phyloP scores from a whole-genome alignment of 2,888 invertebrate genomes.

The Sinotaia quadrata region DNA sequence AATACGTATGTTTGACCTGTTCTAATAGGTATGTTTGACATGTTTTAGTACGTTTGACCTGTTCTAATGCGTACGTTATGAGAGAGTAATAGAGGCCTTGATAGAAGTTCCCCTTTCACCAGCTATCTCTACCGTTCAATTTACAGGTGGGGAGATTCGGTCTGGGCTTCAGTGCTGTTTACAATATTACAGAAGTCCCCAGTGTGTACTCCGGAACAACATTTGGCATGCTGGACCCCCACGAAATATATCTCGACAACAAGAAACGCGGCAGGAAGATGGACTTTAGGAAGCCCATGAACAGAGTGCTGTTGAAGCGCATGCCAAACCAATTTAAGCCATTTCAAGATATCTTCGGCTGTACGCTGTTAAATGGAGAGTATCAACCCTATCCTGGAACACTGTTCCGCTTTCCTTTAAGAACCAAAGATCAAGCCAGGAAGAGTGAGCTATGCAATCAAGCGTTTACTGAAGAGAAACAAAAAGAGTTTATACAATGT shows the following conservation, averaged over 20 bases:
- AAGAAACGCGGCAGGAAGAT: slow-evolving; percentile 54
- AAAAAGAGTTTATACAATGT: slow-evolving; percentile 51
- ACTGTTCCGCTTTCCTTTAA: slow-evolving; percentile 65
- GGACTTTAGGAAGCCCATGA: slow-evolving; percentile 40
- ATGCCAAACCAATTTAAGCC: slow-evolving; percentile 58
- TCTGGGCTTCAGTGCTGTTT: slow-evolving; percentile 67
- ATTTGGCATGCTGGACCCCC: slow-evolving; percentile 68
- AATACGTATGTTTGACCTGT: too few relatives aligned
- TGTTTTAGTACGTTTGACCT: too few relatives aligned
- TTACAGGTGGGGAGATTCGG: slow-evolving; percentile 65
- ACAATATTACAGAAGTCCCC: slow-evolving; percentile 68
- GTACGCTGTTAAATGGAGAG: slow-evolving; percentile 34
- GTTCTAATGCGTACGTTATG: too few relatives aligned
- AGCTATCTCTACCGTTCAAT: too few relatives aligned
- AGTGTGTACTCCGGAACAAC: slow-evolving; percentile 63
- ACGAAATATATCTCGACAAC: slow-evolving; percentile 49
- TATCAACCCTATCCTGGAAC: slow-evolving; percentile 49
- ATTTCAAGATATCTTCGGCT: slow-evolving; percentile 55
- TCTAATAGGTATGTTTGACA: too few relatives aligned
- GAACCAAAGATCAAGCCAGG: slow-evolving; percentile 55
- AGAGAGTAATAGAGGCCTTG: too few relatives aligned
- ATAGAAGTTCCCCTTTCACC: too few relatives aligned
- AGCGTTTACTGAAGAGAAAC: slow-evolving; percentile 51
- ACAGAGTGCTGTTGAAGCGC: slow-evolving; percentile 37
- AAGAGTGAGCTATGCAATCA: slow-evolving; percentile 58